Conservation (phyloP, 2,888 invertebrate genomes). For the Oxystoma pomonae region DNA sequence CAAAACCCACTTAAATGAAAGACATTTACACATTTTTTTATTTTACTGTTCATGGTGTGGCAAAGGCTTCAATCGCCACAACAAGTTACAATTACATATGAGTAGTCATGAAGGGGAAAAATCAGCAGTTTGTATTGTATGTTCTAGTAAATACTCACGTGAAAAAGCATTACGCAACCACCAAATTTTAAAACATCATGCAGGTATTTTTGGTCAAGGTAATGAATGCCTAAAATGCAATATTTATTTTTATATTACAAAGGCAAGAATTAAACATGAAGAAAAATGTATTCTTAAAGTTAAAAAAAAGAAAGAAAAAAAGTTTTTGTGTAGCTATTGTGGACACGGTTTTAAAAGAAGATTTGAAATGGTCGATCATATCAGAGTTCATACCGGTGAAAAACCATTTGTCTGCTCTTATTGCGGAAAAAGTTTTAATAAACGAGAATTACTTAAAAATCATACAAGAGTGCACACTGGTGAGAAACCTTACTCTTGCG, state of each 20-base stretch:
- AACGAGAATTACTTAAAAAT: constrained; percentile 43
- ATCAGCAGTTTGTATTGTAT: neutral
- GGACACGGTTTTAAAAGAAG: neutral
- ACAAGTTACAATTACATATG: constrained; percentile 26
- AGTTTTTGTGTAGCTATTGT: neutral
- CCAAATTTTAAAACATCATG: neutral
- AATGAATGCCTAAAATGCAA: neutral
- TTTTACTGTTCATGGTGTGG: constrained; percentile 51
- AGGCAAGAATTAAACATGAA: neutral
- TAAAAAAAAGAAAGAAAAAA: neutral
- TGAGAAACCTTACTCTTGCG: constrained; percentile 57
- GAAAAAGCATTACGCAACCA: neutral
- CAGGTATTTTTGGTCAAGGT: neutral
- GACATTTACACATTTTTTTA: constrained; percentile 50
- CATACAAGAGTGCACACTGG: constrained; percentile 59
- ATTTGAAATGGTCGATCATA: constrained; percentile 2
- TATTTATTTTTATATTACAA: neutral
- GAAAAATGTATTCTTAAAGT: neutral
- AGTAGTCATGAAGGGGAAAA: neutral
- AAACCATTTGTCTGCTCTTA: neutral
- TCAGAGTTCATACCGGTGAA: constrained; percentile 32
- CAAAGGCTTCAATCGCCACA: constrained; percentile 51
- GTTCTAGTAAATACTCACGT: neutral
- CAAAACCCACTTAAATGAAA: constrained; percentile 55
- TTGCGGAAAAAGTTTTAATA: constrained; percentile 6